phyloP scores from a whole-genome alignment of 2,888 invertebrate species.

The Xanthia icteritia region DNA sequence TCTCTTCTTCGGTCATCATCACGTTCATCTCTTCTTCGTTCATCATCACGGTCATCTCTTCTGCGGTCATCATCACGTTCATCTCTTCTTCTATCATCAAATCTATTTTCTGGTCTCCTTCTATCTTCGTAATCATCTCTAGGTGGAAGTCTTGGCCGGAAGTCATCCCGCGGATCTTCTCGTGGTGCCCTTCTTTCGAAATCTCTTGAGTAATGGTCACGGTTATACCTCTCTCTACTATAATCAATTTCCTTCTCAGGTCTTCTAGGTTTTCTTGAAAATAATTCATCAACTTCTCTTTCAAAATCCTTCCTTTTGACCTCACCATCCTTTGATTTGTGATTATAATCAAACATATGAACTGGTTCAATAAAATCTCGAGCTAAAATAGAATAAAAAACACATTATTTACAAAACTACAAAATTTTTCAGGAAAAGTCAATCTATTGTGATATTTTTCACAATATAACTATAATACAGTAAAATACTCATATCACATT shows the following conservation, averaged over 20 bases:
- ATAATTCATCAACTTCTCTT: constrained; percentile 82
- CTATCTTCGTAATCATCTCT: constrained; percentile 68
- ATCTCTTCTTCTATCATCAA: constrained; percentile 67
- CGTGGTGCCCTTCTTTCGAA: constrained; percentile 72
- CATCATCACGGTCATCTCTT: constrained; percentile 61
- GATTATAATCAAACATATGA: constrained; percentile 93
- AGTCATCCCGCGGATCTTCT: constrained; percentile 68
- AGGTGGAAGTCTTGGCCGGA: constrained; percentile 56
- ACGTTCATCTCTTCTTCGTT: constrained; percentile 48
- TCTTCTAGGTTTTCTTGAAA: constrained; percentile 76
- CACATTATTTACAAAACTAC: constrained; percentile 20
- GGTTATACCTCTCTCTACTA: constrained; percentile 70
- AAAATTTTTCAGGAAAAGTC: neutral
- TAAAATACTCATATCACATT: neutral
- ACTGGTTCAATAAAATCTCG: constrained; percentile 91
- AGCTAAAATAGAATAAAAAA: constrained; percentile 74
- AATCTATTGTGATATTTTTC: neutral
- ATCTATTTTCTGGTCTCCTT: constrained; percentile 49
- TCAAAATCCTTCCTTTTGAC: constrained; percentile 81
- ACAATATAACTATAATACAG: neutral
- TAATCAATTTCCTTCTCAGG: constrained; percentile 72
- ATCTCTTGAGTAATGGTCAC: constrained; percentile 73
- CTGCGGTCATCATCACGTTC: constrained; percentile 68
- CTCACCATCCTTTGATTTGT: constrained; percentile 89
- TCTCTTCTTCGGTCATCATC: constrained; percentile 67